Conservation (phyloP, 2,113 vertebrate species). For the Chaetodon auriga region DNA sequence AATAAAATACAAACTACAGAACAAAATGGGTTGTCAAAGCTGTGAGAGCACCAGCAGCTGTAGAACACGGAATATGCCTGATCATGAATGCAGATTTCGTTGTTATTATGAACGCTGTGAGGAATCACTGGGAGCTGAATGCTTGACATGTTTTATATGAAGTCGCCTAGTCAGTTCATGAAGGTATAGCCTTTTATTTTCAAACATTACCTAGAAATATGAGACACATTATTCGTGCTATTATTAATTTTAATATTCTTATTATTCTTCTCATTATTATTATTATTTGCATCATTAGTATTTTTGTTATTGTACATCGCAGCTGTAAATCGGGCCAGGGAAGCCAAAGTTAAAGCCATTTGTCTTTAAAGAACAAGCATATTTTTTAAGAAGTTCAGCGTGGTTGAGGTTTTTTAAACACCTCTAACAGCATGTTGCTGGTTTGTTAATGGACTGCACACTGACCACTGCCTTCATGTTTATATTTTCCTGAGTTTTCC, state of each 20-base stretch:
- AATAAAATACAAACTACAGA: conserved; percentile 22
- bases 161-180: neutral
- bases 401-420: neutral
- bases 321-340: neutral
- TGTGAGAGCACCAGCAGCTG: conserved; percentile 1
- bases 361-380: neutral
- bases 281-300: neutral
- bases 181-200: neutral
- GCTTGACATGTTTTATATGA: conserved; percentile 1
- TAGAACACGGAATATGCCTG: neutral
- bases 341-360: neutral
- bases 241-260: too few relatives aligned
- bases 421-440: neutral
- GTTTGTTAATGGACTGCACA: neutral
- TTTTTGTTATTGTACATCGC: neutral
- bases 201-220: neutral
- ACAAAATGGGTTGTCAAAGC: neutral
- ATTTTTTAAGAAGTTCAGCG: neutral
- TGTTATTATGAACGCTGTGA: neutral
- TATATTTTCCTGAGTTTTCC: conserved; percentile 7
- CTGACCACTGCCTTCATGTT: conserved; percentile 10
- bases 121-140: neutral
- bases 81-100: neutral
- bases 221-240: neutral
- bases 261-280: too few relatives aligned